Evolutionary conservation across 2,797 vertebrate genomes (phyloP), one percentile per base, ranked within the genome.

Genomic region (Huso huso): DNA sequence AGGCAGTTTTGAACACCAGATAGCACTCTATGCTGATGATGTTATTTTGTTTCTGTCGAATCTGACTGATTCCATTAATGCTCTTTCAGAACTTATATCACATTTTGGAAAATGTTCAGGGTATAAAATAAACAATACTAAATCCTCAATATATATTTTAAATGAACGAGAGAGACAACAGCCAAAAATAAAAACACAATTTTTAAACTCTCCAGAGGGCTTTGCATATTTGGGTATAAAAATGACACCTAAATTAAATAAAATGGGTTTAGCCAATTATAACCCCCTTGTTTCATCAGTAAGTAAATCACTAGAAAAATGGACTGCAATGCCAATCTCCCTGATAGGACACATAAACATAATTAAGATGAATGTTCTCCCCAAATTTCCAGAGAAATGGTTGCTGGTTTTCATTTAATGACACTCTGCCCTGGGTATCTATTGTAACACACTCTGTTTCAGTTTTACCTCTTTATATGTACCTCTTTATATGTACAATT

Each of bases 101-200:
- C 1, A n/a, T 9, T 71, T 58, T 66, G 68, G 65, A 4, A 23
- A 62, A 48, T 12, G 53, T 1, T 69, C 58, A 4, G 0, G 6
- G 70, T 5, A 74, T 65, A 72, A 71, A 18, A 51, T 76, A 10
- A 72, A 69, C 4, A 49, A 73, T 18, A 69, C 65, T 2, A 73
- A 75, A 67, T 79, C 71, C 10, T 63, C 65, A 60, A 48, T 73
- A 13, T 58, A 75, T 53, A 69, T 71, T 51, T 12, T 77, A 1
- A 73, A 71, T 68, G 48, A 75, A 3, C 64, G 71, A 65, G 68
- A 77, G 13, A 69, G 68, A 7, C 37, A 37, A 4, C 37, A 5
- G 4, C 37, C 37, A 37, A 37, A 37, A 37, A 37, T 37, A 69
- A 6, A 8, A 66, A 62, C 50, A 48, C 58, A 52, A 66, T 61